These are phyloP conservation scores for Pachyseris speciosa DNA, from an alignment of 64 coral and sea anemone species.

Conservation along the genomic window DNA sequence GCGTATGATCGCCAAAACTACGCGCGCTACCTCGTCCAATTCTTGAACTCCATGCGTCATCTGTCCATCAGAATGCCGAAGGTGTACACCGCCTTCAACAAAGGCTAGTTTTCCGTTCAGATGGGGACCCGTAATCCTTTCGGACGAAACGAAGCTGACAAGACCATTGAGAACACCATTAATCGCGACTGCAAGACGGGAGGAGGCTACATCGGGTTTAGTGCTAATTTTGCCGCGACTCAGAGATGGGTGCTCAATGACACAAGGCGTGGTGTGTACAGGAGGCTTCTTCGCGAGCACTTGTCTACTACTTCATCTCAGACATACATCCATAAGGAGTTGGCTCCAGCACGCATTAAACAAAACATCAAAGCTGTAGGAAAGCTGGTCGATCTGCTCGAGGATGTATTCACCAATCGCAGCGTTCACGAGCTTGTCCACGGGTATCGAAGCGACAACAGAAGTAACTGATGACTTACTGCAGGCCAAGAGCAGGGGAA, in stretches of 20 bases:
- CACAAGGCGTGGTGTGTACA: slow-evolving; percentile 48
- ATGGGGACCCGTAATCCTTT: slow-evolving; percentile 44
- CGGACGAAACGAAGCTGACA: slow-evolving; percentile 11
- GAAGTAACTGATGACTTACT: slow-evolving; percentile 51
- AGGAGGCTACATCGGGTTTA: slow-evolving; percentile 63
- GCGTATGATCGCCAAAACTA: too few relatives aligned
- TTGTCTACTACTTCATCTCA: not conserved
- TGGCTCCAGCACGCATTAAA: slow-evolving; percentile 53
- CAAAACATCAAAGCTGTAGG: slow-evolving; percentile 23
- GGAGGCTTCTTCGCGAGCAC: slow-evolving; percentile 35
- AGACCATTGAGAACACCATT: slow-evolving; percentile 51
- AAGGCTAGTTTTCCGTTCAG: slow-evolving; percentile 47
- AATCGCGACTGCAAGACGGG: slow-evolving; percentile 61
- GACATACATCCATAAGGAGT: slow-evolving; percentile 56
- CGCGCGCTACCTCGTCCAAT: slow-evolving; percentile 19
- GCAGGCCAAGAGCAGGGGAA: slow-evolving; percentile 28
- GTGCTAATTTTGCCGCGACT: slow-evolving; percentile 53
- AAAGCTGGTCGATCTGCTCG: slow-evolving; percentile 10
- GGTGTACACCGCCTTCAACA: slow-evolving; percentile 6
- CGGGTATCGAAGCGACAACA: slow-evolving; percentile 12
- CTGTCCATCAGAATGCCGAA: slow-evolving; percentile 19
- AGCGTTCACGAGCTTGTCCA: slow-evolving; percentile 52
- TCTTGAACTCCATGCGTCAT: slow-evolving; percentile 7
- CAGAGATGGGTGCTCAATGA: slow-evolving; percentile 69
- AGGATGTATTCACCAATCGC: slow-evolving; percentile 32